Percentiles rank a stretch among this genome's conserved stretches.
phyloP scores from a whole-genome alignment of 2,113 vertebrate species.

The Atlantisia rogersi region DNA sequence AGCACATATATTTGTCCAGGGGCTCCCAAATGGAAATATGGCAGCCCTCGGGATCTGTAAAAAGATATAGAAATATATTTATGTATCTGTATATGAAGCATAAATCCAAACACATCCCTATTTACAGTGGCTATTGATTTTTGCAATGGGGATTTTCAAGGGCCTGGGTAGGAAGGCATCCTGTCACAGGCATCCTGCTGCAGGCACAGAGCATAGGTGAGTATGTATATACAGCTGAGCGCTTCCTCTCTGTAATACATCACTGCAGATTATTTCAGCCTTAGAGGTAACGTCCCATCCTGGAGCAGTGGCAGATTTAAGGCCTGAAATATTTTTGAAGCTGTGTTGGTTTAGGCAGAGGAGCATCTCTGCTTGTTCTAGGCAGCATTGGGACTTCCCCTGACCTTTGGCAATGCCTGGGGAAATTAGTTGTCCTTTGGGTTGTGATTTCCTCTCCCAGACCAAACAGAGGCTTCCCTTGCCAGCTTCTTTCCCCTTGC shows the following conservation, averaged over 20 bases:
- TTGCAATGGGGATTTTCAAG: neutral
- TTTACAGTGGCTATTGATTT: neutral
- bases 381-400: neutral
- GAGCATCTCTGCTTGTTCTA: neutral
- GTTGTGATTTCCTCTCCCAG: neutral
- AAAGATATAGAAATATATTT: neutral
- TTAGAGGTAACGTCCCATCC: neutral
- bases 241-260: neutral
- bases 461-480: neutral
- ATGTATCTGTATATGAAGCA: neutral
- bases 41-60: neutral
- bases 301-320: neutral
- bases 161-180: neutral
- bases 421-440: neutral
- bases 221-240: neutral
- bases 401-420: neutral
- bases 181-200: neutral
- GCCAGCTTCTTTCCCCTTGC: neutral
- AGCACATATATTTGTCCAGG: neutral
- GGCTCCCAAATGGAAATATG: neutral
- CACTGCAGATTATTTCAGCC: neutral
- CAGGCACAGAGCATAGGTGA: accelerated
- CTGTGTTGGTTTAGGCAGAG: neutral
- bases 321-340: neutral
- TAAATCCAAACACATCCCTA: neutral